These are phyloP conservation scores for Platycnemis pennipes DNA, from an alignment of 2,888 invertebrate genomes.

Conservation along the genomic window DNA sequence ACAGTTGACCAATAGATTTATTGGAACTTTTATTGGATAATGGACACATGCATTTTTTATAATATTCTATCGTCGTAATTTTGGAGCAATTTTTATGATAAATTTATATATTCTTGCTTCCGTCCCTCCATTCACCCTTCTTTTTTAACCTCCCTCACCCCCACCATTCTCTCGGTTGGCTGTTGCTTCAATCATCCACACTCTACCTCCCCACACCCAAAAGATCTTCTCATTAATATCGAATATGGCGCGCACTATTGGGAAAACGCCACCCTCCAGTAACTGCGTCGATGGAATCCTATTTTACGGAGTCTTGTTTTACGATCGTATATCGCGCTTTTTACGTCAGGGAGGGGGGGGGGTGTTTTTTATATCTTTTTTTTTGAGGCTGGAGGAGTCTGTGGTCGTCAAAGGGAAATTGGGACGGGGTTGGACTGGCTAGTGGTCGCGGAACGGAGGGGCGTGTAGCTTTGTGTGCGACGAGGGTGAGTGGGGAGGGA, in stretches of 20 bases:
- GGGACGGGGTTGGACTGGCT: too few relatives aligned
- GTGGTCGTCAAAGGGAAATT: too few relatives aligned
- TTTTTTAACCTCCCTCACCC: neutral
- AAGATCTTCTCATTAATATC: conserved; percentile 20
- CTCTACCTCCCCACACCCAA: neutral
- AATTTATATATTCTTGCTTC: neutral
- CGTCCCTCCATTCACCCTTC: neutral
- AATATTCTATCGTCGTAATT: neutral
- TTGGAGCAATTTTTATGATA: neutral
- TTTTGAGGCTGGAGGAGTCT: neutral
- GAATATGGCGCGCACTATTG: neutral
- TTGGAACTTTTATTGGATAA: neutral
- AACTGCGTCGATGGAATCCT: conserved; percentile 5
- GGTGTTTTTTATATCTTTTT: neutral
- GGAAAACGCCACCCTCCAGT: neutral
- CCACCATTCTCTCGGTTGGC: neutral
- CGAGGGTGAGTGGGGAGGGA: too few relatives aligned
- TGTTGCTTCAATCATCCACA: neutral
- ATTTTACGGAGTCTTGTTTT: neutral
- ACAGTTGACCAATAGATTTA: neutral
- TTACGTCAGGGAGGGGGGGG: neutral
- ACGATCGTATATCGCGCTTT: neutral
- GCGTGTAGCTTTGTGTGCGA: too few relatives aligned
- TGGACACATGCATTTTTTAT: neutral
- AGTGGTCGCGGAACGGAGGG: too few relatives aligned